Evolutionary conservation across 2,888 invertebrate genomes (phyloP).

Genomic region (Latheticus oryzae): DNA sequence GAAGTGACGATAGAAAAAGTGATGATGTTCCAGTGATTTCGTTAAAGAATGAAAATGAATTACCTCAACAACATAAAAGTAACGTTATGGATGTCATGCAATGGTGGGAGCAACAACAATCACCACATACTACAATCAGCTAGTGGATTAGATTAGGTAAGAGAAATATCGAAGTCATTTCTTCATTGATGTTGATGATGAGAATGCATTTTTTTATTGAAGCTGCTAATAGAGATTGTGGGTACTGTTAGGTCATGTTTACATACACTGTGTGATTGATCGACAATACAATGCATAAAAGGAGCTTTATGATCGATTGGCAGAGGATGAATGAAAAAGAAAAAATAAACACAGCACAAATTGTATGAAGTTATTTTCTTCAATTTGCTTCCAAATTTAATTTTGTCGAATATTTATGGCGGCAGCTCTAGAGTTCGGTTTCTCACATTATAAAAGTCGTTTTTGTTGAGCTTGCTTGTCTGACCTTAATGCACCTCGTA

Average conservation of each 20-base stretch:
- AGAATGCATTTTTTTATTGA: constrained; percentile 2
- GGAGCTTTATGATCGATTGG: too few relatives aligned
- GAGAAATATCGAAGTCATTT: constrained; percentile 2
- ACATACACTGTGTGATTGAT: not conserved
- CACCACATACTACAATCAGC: constrained; percentile 31
- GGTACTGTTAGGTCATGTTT: not conserved
- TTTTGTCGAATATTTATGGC: too few relatives aligned
- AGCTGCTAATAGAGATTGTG: constrained; percentile 1
- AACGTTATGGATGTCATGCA: constrained; percentile 69
- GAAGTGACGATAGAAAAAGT: constrained; percentile 47
- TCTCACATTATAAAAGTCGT: too few relatives aligned
- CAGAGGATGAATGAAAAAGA: too few relatives aligned
- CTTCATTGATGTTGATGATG: constrained; percentile 6
- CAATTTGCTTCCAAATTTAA: too few relatives aligned
- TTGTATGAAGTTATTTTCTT: too few relatives aligned
- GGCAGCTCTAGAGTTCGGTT: too few relatives aligned
- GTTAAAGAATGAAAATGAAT: constrained; percentile 58
- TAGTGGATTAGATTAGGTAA: constrained; percentile 30
- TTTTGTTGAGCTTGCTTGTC: too few relatives aligned
- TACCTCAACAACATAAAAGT: constrained; percentile 64
- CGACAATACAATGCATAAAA: too few relatives aligned
- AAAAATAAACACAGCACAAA: too few relatives aligned
- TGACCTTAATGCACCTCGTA: too few relatives aligned
- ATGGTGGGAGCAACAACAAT: constrained; percentile 67
- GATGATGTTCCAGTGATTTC: constrained; percentile 59